Evolutionary conservation across 2,797 vertebrate genomes (phyloP).

Genomic region (Pteropus rufus): DNA sequence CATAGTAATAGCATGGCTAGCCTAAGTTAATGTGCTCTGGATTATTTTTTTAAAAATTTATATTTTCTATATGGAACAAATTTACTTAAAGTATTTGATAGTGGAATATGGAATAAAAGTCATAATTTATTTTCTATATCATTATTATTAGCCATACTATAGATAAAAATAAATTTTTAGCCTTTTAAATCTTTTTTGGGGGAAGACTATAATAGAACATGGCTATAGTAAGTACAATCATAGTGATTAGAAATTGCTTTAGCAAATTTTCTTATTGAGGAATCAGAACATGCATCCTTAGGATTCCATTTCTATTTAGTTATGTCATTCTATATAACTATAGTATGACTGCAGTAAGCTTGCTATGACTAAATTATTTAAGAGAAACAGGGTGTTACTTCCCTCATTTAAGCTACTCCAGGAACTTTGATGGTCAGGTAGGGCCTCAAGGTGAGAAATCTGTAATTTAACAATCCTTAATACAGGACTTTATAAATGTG

Average conservation of each 20-base stretch:
- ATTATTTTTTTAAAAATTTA: background rate
- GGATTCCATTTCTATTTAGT: background rate
- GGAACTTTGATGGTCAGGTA: background rate
- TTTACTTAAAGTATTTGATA: constrained; percentile 5
- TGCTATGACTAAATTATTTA: background rate
- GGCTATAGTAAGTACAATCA: background rate
- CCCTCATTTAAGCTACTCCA: background rate
- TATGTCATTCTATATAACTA: background rate
- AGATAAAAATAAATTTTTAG: background rate
- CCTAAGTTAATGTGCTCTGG: constrained; percentile 20
- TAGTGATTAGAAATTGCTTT: background rate
- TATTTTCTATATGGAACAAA: constrained; percentile 24
- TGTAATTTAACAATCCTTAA: background rate
- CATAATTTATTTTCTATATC: background rate
- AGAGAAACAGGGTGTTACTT: background rate
- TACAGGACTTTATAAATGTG: background rate
- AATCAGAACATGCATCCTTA: background rate
- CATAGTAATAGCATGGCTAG: background rate
- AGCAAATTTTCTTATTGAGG: background rate
- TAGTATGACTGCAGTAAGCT: background rate
- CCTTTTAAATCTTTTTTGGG: background rate
- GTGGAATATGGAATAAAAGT: background rate
- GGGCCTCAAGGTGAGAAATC: background rate
- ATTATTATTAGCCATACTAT: background rate
- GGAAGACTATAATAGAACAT: background rate